Conservation (phyloP, 2,888 invertebrate genomes). For the Drosophila diplacantha region DNA sequence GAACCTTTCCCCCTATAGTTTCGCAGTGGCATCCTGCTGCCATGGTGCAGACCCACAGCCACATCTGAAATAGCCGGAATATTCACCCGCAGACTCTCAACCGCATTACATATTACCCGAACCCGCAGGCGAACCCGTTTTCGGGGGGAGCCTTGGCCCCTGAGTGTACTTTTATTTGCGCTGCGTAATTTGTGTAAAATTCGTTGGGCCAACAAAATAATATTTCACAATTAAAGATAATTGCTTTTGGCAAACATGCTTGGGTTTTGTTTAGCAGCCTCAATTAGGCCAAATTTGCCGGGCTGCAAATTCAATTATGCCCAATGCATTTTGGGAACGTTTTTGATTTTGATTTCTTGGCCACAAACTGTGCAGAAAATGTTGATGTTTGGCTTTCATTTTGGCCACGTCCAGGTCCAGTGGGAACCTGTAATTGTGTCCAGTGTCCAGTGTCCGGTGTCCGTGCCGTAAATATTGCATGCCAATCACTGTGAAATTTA, state of each 20-base stretch:
- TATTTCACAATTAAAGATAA: constrained; percentile 66
- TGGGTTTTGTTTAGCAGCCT: constrained; percentile 26
- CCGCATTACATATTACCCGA: constrained; percentile 51
- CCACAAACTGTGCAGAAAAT: constrained; percentile 30
- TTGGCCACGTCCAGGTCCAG: constrained; percentile 4
- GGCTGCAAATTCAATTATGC: constrained; percentile 34
- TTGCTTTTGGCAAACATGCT: constrained; percentile 54
- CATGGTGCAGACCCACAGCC: not conserved
- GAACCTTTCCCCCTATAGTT: not conserved
- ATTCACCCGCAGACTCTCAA: constrained; percentile 33
- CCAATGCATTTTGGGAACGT: constrained; percentile 29
- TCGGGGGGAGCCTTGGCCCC: constrained; percentile 16
- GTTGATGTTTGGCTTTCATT: constrained; percentile 29
- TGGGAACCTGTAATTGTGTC: constrained; percentile 14
- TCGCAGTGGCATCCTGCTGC: too few species aligned
- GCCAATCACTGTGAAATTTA: constrained; percentile 30
- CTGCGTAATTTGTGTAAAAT: constrained; percentile 60
- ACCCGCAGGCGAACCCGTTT: constrained; percentile 5
- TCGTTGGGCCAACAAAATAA: constrained; percentile 46
- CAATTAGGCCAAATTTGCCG: constrained; percentile 35
- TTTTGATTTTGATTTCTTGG: constrained; percentile 37
- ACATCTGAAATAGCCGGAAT: constrained; percentile 6
- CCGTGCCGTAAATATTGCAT: constrained; percentile 25
- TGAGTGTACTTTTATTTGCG: constrained; percentile 39
- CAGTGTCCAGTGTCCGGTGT: constrained; percentile 22